These are phyloP conservation scores for Anthopleura xanthogrammica DNA, from an alignment of 92 coral and sea anemone species.

Conservation along the genomic window DNA sequence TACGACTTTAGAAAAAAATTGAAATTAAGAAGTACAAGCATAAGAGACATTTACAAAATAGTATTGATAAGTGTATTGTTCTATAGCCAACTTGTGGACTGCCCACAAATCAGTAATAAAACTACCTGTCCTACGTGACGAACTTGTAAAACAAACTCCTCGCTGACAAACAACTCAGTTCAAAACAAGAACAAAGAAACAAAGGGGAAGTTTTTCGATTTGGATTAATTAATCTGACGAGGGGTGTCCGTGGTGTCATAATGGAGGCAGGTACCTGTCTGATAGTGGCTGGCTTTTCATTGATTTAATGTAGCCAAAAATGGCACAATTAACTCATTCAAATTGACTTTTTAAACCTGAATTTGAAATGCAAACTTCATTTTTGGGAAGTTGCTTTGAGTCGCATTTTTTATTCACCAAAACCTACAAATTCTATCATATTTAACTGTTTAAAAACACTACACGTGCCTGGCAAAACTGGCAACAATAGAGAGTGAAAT, in stretches of 20 bases:
- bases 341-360: neutral
- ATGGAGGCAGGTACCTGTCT: neutral
- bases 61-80: too few relatives aligned
- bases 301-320: constrained; percentile 3
- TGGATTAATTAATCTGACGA: neutral
- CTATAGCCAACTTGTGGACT: neutral
- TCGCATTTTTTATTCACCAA: neutral
- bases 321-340: constrained; percentile 1
- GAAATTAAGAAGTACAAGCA: neutral
- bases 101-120: neutral
- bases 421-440: neutral
- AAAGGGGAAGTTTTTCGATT: neutral
- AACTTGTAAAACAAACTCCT: neutral
- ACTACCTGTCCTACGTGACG: neutral
- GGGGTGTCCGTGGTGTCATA: neutral
- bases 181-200: constrained; percentile 2
- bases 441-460: neutral
- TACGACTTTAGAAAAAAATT: neutral
- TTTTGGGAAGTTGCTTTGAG: neutral
- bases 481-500: neutral
- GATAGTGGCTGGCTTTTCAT: neutral
- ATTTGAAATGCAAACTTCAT: neutral
- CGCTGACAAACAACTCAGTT: neutral
- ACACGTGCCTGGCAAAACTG: neutral
- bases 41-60: neutral